Evolutionary conservation across 2,797 vertebrate species (phyloP), one percentile per base, ranked within the genome.

Genomic region (Microhierax caerulescens): DNA sequence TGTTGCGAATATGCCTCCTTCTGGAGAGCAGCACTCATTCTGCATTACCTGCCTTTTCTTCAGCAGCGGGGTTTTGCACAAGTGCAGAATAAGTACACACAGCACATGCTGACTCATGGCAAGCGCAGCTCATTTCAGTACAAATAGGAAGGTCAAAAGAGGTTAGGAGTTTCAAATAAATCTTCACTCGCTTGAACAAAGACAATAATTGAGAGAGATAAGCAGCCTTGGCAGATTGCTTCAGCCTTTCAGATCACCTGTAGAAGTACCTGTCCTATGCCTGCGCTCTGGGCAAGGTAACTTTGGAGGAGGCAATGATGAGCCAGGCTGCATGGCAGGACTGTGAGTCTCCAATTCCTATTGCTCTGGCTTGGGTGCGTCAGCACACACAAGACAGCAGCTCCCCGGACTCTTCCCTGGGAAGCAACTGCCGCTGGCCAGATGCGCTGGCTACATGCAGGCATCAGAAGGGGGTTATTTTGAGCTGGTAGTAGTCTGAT

Each of bases 371-470:
- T 41, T 36, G 13, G 34, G 15, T 28, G 25, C 37, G 10, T 32
- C 32, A 11, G 19, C 13, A 13, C 1, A 2, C 21, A 12, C 2
- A 21, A 78, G 43, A 15, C 7, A 5, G 45, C 1, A 2, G 9
- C 25, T 30, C 28, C 25, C 24, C 11, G 45, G n/a, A 32, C 12
- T 24, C 41, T 63, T 36, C 50, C 27, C 7, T 1, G 0, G 2
- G 13, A 47, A 30, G 39, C 2, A 2, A 27, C 13, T 54, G 39
- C 53, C 2, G 1, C 50, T 41, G 80, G 60, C 54, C 56, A 51
- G 61, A 39, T 32, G 28, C 39, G 41, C 56, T 32, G 36, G 69
- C 50, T 45, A 12, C 32, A 13, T 0, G 14, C 14, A 15, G 21
- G n/a, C 28, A 13, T 32, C 28, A 6, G 10, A 17, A 13, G 19